Percentiles rank a stretch among this genome's conserved stretches.
phyloP scores from a whole-genome alignment of 2,113 vertebrate genomes.

The Malurus elegans region DNA sequence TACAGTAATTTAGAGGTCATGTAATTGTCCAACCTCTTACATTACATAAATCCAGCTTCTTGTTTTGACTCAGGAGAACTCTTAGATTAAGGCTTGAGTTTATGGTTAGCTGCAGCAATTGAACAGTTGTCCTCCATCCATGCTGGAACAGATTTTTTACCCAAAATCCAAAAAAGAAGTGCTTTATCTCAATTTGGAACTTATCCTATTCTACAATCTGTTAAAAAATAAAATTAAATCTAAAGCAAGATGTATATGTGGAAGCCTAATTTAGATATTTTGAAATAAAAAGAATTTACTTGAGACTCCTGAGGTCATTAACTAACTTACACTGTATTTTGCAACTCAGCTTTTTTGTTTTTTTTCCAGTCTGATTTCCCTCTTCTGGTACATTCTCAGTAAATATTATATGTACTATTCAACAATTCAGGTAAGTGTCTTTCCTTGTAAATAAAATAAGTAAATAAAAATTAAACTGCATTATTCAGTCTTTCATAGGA shows the following conservation, averaged over 20 bases:
- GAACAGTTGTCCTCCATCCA: neutral
- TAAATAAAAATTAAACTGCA: neutral
- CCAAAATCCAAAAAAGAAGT: neutral
- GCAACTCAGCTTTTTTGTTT: neutral
- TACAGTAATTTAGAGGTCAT: neutral
- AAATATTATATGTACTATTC: conserved; percentile 21
- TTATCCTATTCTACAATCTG: neutral
- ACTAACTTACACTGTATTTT: neutral
- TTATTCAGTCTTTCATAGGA: neutral
- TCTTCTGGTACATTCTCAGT: neutral
- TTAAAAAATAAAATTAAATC: neutral
- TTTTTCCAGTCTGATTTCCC: neutral
- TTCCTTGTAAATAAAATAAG: neutral
- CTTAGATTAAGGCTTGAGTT: neutral
- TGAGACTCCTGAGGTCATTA: conserved; percentile 1
- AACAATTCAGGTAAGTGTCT: conserved; percentile 21
- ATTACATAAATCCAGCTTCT: neutral
- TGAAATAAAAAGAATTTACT: conserved; percentile 43
- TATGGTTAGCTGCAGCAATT: neutral
- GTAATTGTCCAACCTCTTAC: neutral
- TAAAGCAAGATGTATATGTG: neutral
- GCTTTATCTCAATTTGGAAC: conserved; percentile 4
- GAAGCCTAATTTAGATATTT: conserved; percentile 33
- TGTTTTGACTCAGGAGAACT: neutral
- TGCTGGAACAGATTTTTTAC: neutral